Evolutionary conservation across 2,113 vertebrate species (phyloP).

Genomic region (Hoplias malabaricus): DNA sequence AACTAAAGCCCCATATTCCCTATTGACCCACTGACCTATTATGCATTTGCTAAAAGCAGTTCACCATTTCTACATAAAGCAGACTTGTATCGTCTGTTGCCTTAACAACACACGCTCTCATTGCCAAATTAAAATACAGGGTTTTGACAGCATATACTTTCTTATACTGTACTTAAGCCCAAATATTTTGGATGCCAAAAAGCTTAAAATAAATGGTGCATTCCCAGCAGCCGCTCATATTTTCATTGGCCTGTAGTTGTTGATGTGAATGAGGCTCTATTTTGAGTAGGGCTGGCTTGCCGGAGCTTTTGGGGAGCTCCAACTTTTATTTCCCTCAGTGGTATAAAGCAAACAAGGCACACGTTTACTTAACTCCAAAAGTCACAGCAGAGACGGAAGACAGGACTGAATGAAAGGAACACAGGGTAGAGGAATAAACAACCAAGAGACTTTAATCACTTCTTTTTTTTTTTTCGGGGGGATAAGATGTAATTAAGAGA

Average conservation of each 20-base stretch:
- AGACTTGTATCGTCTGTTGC: neutral
- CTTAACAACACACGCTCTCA: neutral
- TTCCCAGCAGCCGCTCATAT: conserved; percentile 33
- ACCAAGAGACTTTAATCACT: conserved; percentile 22
- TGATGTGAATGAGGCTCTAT: conserved; percentile 27
- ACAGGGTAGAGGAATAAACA: neutral
- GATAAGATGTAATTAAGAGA: neutral
- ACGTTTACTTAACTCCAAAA: conserved; percentile 46
- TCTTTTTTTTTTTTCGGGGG: neutral
- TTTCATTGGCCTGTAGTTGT: conserved; percentile 32
- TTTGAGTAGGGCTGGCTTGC: conserved; percentile 55
- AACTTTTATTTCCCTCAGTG: conserved; percentile 56
- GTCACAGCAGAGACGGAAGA: neutral
- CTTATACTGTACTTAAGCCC: neutral
- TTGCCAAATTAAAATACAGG: conserved; percentile 13
- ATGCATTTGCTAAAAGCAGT: neutral
- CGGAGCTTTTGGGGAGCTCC: conserved; percentile 55
- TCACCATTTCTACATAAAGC: neutral
- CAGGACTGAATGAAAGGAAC: conserved; percentile 24
- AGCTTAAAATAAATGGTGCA: conserved; percentile 31
- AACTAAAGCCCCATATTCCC: neutral
- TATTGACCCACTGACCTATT: neutral
- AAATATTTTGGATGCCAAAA: conserved; percentile 24
- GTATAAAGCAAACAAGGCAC: conserved; percentile 58
- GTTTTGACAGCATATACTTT: conserved; percentile 19